Evolutionary conservation across 2,888 invertebrate genomes (phyloP), one percentile per base, ranked within the genome.

Genomic region (Molanna angustata): DNA sequence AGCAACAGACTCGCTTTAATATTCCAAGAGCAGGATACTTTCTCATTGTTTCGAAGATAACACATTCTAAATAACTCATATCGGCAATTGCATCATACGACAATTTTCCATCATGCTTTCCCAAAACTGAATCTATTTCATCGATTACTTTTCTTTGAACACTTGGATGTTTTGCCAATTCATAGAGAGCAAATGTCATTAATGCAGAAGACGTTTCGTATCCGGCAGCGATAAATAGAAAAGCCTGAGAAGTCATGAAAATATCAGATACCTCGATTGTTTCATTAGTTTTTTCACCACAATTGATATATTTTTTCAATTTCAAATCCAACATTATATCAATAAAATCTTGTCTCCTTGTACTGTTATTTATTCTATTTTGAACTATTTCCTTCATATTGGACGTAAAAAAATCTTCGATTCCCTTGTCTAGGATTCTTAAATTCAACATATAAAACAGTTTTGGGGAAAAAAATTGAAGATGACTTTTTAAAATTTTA

Each of bases 181-280:
- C 64, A 51, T 70, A 70, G 7, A 71, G 54, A 27, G 69, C 56
- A 40, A 67, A 73, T 1, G 69, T 55, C 57, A 74, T 64, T 0
- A 72, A 69, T 0, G 71, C 69, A 0, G 76, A 69, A 33, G 69
- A 71, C 1, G 75, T 74, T 57, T 75, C 76, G 56, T 70, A 76
- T 0, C 76, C 76, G 6, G 69, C 77, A 1, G 65, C 63, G 51
- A 72, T 74, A 59, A 76, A 74, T 13, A 73, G 63, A 58, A 73
- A 71, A 1, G 69, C 69, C 59, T 76, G 73, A 0, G 73, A 70
- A 1, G 67, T 65, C 17, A 73, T 68, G 0, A 70, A 39, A 16
- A 61, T 63, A 1, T 71, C 66, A 2, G 67, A 66, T 7, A 71
- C 54, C 52, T 67, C 65, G 16, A 68, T 45, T 7, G 54, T 32